Evolutionary conservation across 2,113 vertebrate species (phyloP).

Genomic region (Zosterops lateralis): DNA sequence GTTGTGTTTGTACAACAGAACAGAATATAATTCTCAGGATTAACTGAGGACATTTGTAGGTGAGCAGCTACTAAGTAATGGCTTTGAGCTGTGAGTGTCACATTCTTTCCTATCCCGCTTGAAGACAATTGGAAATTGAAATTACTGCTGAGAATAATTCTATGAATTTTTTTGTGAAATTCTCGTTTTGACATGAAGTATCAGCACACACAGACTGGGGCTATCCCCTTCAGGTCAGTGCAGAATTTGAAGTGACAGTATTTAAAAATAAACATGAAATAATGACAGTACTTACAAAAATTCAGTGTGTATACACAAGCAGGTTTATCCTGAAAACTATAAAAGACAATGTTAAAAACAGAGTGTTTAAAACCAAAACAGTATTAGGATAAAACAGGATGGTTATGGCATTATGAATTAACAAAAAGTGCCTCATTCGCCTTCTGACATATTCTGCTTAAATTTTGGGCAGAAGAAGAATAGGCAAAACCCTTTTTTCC

Average conservation of each 20-base stretch:
- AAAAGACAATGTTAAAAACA: not conserved
- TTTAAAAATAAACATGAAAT: not conserved
- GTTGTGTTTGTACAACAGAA: not conserved
- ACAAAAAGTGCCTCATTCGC: not conserved
- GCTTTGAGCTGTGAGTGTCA: not conserved
- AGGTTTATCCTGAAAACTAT: not conserved
- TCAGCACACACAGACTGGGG: not conserved
- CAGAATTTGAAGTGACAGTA: not conserved
- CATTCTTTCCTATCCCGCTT: not conserved
- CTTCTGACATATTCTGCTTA: not conserved
- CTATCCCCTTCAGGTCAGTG: not conserved
- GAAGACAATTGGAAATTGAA: not conserved
- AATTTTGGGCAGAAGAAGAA: not conserved
- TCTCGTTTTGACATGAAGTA: not conserved
- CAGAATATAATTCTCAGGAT: not conserved
- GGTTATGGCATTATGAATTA: not conserved
- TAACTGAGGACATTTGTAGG: not conserved
- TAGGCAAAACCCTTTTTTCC: not conserved
- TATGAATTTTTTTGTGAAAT: not conserved
- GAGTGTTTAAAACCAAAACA: not conserved
- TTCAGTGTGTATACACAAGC: not conserved
- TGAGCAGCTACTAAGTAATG: not conserved
- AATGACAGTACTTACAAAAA: not conserved
- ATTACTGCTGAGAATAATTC: not conserved
- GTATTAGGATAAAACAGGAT: not conserved